Percentiles rank a stretch among this genome's conserved stretches.
Evolutionary conservation across 1,140 invertebrate genomes (phyloP).

Genomic region (Probaryconus sp.): DNA sequence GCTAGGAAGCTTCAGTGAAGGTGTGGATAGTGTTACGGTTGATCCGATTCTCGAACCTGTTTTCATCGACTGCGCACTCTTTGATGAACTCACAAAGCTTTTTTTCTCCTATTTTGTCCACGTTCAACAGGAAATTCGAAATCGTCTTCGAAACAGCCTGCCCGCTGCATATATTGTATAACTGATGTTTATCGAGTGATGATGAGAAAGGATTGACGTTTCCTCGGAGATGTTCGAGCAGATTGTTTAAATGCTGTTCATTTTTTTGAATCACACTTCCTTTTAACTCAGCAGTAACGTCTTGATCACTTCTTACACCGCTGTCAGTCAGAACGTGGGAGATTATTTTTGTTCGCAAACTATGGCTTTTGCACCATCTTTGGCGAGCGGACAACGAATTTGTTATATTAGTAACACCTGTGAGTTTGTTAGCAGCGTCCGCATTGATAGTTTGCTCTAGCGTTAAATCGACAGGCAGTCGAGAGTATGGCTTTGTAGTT

Average conservation of each 20-base stretch:
- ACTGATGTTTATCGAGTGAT: slow-evolving; percentile 15
- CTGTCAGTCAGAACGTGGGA: slow-evolving; percentile 17
- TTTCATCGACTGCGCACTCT: slow-evolving; percentile 19
- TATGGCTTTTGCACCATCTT: slow-evolving; percentile 41
- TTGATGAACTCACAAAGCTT: slow-evolving; percentile 34
- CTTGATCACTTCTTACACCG: slow-evolving; percentile 25
- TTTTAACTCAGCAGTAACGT: slow-evolving; percentile 40
- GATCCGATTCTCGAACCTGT: slow-evolving; percentile 45
- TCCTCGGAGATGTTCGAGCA: slow-evolving; percentile 10
- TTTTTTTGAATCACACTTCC: slow-evolving; percentile 8
- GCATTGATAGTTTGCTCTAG: slow-evolving; percentile 63
- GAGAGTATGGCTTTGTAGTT: slow-evolving; percentile 13
- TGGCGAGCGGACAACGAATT: slow-evolving; percentile 49
- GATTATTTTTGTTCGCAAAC: slow-evolving; percentile 36
- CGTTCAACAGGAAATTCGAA: slow-evolving; percentile 29
- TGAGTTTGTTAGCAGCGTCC: slow-evolving; percentile 54
- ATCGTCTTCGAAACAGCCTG: slow-evolving; percentile 18
- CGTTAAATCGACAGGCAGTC: slow-evolving; percentile 51
- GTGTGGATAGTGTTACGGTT: slow-evolving; percentile 26
- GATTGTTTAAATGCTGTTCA: not conserved
- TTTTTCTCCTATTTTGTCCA: slow-evolving; percentile 31
- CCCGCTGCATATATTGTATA: slow-evolving; percentile 56
- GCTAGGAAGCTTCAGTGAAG: slow-evolving; percentile 18
- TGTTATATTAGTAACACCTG: slow-evolving; percentile 53
- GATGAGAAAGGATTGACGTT: slow-evolving; percentile 37